Evolutionary conservation across 2,888 invertebrate genomes (phyloP).

Genomic region (Drosophila greeni): DNA sequence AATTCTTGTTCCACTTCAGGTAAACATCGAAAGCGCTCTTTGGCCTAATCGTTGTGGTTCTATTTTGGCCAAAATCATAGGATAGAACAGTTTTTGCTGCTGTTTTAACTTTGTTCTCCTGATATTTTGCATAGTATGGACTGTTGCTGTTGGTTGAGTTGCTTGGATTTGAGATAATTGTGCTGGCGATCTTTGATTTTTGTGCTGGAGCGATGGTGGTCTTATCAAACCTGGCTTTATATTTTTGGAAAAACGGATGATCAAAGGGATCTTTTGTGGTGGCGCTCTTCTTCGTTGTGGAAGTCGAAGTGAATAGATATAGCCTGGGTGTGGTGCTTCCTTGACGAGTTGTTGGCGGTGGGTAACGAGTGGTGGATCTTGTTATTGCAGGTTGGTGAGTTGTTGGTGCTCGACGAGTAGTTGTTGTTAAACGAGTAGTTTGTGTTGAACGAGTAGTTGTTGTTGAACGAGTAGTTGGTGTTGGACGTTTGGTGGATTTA

Average conservation of each 20-base stretch:
- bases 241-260: conserved; percentile 61
- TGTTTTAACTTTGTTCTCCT: conserved; percentile 52
- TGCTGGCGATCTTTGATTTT: conserved; percentile 23
- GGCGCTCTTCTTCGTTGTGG: conserved; percentile 30
- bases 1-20: conserved; percentile 35
- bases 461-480: conserved; percentile 5
- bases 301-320: conserved; percentile 53
- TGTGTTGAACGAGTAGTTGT: neutral
- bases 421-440: conserved; percentile 7
- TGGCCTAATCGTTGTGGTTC: conserved; percentile 35
- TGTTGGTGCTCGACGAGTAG: conserved; percentile 13
- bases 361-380: conserved; percentile 12
- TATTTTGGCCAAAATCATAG: conserved; percentile 51
- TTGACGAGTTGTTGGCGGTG: conserved; percentile 23
- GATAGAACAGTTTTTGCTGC: conserved; percentile 53
- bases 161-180: conserved; percentile 14
- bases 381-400: conserved; percentile 20
- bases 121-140: conserved; percentile 57
- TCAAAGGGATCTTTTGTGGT: conserved; percentile 47
- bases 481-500: conserved; percentile 1
- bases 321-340: conserved; percentile 54
- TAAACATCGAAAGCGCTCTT: conserved; percentile 35
- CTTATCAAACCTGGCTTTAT: conserved; percentile 43
- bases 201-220: neutral
- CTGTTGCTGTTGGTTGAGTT: conserved; percentile 48